These are phyloP conservation scores for Fringilla coelebs DNA, from an alignment of 2,797 vertebrate genomes.

Conservation along the genomic window DNA sequence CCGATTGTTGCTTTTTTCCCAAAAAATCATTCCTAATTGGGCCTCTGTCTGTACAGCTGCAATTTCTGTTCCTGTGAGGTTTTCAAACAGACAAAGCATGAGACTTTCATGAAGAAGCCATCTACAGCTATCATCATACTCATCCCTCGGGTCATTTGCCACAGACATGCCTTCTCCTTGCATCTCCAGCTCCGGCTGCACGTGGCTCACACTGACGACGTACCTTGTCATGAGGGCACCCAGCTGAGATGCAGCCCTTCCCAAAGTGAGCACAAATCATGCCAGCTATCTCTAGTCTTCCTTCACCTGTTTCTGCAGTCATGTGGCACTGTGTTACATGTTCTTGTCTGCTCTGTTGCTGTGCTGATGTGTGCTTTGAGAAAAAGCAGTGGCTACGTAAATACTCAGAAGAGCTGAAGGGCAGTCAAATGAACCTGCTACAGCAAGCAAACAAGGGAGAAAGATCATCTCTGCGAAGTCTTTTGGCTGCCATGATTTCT, in stretches of 20 bases:
- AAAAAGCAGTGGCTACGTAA: not conserved
- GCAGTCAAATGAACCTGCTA: not conserved
- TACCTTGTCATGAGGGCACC: not conserved
- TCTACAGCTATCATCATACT: not conserved
- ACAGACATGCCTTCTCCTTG: accelerated
- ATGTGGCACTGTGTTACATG: not conserved
- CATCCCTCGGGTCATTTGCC: not conserved
- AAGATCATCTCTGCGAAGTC: not conserved
- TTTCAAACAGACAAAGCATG: not conserved
- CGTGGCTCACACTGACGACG: accelerated
- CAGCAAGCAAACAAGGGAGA: not conserved
- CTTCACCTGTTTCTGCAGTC: not conserved
- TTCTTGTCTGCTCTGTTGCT: not conserved
- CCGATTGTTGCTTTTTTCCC: not conserved
- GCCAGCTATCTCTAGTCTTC: not conserved
- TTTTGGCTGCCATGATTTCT: not conserved
- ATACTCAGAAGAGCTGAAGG: not conserved
- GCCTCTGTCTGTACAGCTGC: not conserved
- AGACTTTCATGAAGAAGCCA: not conserved
- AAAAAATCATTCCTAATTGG: not conserved
- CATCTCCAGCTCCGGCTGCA: accelerated
- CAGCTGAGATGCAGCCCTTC: not conserved
- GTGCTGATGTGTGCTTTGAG: accelerated
- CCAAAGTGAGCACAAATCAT: not conserved
- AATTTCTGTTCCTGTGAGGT: not conserved